These are phyloP conservation scores for Pammene fasciana DNA, from an alignment of 2,888 invertebrate genomes.

Conservation along the genomic window DNA sequence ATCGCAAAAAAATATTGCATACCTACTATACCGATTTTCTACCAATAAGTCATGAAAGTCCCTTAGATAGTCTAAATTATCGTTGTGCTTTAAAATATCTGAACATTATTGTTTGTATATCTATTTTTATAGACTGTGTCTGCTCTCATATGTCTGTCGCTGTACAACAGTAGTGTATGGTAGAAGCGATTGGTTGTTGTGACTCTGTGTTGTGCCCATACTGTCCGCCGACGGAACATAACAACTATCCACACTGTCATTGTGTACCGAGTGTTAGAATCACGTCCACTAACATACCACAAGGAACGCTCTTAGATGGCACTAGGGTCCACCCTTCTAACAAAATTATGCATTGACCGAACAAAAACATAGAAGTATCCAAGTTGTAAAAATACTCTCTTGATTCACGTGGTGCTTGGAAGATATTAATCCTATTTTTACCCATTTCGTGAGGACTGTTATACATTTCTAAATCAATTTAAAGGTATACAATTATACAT, in stretches of 20 bases:
- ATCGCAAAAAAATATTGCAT: too few species aligned
- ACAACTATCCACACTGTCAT: conserved; percentile 62
- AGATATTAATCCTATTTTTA: too few species aligned
- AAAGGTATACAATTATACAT: neutral
- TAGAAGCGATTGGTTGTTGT: conserved; percentile 71
- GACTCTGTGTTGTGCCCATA: conserved; percentile 57
- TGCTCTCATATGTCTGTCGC: conserved; percentile 2
- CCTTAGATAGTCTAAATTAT: neutral
- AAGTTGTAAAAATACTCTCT: too few species aligned
- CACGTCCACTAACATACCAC: conserved; percentile 62
- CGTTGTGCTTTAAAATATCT: neutral
- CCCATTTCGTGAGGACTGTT: too few species aligned
- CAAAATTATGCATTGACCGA: conserved; percentile 20
- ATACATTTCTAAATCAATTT: too few species aligned
- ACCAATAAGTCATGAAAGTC: too few species aligned
- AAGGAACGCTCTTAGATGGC: conserved; percentile 12
- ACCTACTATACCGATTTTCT: too few species aligned
- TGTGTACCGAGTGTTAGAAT: conserved; percentile 55
- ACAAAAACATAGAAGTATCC: too few species aligned
- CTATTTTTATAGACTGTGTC: neutral
- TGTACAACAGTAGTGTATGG: conserved; percentile 60
- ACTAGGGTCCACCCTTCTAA: conserved; percentile 19
- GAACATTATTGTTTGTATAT: neutral
- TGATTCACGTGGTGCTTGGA: too few species aligned
- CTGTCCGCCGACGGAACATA: conserved; percentile 56